Evolutionary conservation across 2,113 vertebrate genomes (phyloP), one percentile per base, ranked within the genome.

Genomic region (Genyomyrus donnyi): DNA sequence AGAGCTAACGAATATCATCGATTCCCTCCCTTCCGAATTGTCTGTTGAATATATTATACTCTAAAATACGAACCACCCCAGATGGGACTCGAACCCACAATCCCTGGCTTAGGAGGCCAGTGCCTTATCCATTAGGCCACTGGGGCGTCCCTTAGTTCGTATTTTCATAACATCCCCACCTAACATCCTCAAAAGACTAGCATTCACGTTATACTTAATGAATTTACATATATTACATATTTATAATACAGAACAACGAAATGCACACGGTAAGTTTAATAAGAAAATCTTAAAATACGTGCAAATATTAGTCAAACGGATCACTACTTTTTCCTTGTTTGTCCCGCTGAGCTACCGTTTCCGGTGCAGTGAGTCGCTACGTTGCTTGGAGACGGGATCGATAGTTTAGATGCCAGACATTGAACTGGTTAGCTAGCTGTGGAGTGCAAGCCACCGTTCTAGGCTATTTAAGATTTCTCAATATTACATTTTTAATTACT

Each of bases 111-210:
- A 88, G 53, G 88, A 88, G 42, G 53, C 56, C 88, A 93, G 92
- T 92, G 92, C 92, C 92, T 93, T 93, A 93, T 93, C 91, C 92
- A 93, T 93, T 93, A 92, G 91, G 77, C 90, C 90, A 88, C 88
- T 89, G 88, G 88, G 88, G 49, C 88, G 19, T 27, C 2, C 27
- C 31, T 27, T 0, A 1, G 1, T 35, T 15, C 0, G 0, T 0
- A 2, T 31, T 13, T 13, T 31, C 62, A 27, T 27, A 27, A 27
- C 24, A 27, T 27, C n/a, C n/a, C 1, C 24, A 27, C 58, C 27
- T 70, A 70, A 70, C 62, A 70, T 70, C 8, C 62, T 31, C 3
- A 31, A 10, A 66, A 70, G 27, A 70, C 1, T 70, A 70, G 62
- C 27, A 31, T 70, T 31, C 1, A 11, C 2, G n/a, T 66, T 11